These are phyloP conservation scores for Paralinhomoeus sp. DNA, from an alignment of 2,888 invertebrate species.

Conservation along the genomic window DNA sequence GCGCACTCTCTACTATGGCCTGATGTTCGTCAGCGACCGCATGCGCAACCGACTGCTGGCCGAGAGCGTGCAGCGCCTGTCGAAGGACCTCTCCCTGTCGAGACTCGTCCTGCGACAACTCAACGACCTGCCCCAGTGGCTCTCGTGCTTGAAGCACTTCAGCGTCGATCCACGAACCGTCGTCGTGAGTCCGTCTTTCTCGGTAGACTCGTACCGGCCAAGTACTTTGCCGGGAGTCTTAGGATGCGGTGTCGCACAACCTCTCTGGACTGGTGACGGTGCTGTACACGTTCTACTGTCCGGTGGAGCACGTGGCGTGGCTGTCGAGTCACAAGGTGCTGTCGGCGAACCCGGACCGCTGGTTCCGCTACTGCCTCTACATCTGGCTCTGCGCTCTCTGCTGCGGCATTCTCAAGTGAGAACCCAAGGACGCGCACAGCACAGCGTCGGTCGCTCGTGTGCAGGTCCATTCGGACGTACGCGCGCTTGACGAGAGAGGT, in stretches of 20 bases:
- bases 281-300: constrained; percentile 2
- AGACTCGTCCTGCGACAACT: constrained; percentile 53
- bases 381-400: constrained; percentile 2
- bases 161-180: background rate
- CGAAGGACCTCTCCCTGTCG: constrained; percentile 61
- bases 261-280: background rate
- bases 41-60: background rate
- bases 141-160: background rate
- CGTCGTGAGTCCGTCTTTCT: background rate
- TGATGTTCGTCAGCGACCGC: background rate
- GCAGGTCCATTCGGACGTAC: too few relatives aligned
- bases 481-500: too few relatives aligned
- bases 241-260: background rate
- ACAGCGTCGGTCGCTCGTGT: too few relatives aligned
- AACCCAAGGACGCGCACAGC: too few relatives aligned
- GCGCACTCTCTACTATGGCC: constrained; percentile 2
- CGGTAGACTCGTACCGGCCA: background rate
- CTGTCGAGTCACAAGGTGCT: background rate
- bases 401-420: background rate
- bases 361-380: background rate
- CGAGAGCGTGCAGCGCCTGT: constrained; percentile 32
- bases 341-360: background rate
- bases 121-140: constrained; percentile 1
- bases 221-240: background rate
- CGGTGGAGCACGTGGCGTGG: constrained; percentile 6